Base-by-base conservation (phyloP, 2,888 invertebrate genomes). In the Zygaena filipendulae region DNA sequence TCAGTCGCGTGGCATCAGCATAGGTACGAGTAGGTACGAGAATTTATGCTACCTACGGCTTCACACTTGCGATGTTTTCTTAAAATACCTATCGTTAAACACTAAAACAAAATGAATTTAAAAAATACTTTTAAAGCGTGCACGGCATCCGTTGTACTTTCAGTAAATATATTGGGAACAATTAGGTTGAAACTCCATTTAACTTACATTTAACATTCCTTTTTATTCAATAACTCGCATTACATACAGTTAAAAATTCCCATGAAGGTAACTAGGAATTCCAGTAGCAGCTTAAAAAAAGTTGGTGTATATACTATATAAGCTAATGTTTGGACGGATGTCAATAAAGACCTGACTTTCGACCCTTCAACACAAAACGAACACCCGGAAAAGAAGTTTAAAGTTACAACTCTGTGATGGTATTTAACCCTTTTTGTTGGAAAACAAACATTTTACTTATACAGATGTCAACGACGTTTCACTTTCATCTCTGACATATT, bases 341-440 rank as follows among this genome's bases (percentile, higher is more conserved):
- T 74, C 67, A 71, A 67, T 52, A 61, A 20, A 33, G 44, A 54
- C 45, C 49, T 59, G 56, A 59, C 63, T 68, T 67, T 62, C 58
- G 56, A 69, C 62, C 72, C 64, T 45, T 49, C 40, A 38, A 42
- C 46, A 48, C 41, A 39, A 35, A n/a, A n/a, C n/a, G 25, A 21
- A 30, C 41, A 40, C 48, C 66, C 59, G 75, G 75, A 75, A 70
- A 71, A 64, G 40, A 49, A 37, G 59, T 66, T 46, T 75, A 43
- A 39, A 33, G 49, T 75, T 74, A 58, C 74, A 48, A n/a, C n/a
- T n/a, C n/a, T 38, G 38, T 40, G 47, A 42, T 46, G 51, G 43
- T 40, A 59, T 48, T 50, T 52, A 48, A 66, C 59, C 74, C 62
- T 59, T 59, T 71, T 68, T 39, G 42, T 44, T 47, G 49, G 46